These are phyloP conservation scores for Pygmarrhopalites habei DNA, from an alignment of 1,140 invertebrate genomes.

Conservation along the genomic window DNA sequence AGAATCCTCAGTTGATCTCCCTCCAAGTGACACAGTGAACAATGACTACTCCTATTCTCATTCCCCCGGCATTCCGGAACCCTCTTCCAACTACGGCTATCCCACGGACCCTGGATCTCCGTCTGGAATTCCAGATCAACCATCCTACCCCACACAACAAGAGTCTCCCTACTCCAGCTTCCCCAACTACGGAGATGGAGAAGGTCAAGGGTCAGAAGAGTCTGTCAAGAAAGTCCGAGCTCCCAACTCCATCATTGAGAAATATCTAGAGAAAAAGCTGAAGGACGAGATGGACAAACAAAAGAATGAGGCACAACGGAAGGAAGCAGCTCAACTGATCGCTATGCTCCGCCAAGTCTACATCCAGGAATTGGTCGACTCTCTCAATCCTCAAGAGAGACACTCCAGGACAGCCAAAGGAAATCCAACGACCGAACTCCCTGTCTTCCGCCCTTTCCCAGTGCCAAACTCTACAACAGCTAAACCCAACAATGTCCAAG, in stretches of 20 bases:
- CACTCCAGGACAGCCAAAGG: not conserved
- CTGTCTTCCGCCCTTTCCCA: not conserved
- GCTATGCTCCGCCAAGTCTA: constrained; percentile 31
- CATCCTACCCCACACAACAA: not conserved
- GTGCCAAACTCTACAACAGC: not conserved
- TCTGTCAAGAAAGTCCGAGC: not conserved
- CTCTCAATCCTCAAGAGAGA: constrained; percentile 7
- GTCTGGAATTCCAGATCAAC: not conserved
- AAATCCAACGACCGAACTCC: not conserved
- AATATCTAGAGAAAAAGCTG: constrained; percentile 31
- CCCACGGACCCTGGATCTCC: not conserved
- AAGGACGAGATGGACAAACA: constrained; percentile 16
- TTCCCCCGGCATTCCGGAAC: not conserved
- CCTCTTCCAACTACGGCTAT: not conserved
- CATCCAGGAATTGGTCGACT: constrained; percentile 31
- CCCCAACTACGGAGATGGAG: not conserved
- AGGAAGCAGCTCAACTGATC: constrained; percentile 31
- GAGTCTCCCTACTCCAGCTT: not conserved
- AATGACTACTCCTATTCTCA: not conserved
- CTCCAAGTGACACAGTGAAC: not conserved
- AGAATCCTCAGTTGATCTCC: not conserved
- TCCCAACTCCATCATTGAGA: constrained; percentile 30
- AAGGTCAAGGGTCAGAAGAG: not conserved
- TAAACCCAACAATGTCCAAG: not conserved
- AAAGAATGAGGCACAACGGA: constrained; percentile 19